These are phyloP conservation scores for Apomyelois bistriatella DNA, from an alignment of 2,888 invertebrate species.

Conservation along the genomic window DNA sequence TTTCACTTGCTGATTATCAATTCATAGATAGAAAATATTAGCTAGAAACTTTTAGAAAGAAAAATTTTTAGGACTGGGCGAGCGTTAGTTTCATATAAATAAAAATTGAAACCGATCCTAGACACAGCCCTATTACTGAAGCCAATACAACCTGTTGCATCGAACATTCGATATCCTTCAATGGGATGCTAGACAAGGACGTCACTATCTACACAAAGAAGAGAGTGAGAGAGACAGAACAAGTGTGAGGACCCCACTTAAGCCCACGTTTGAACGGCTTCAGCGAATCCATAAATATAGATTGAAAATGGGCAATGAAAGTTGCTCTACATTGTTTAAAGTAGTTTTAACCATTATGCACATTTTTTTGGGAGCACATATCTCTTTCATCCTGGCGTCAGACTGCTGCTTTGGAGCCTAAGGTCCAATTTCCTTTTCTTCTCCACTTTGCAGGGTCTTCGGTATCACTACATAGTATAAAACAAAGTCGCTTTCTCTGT, in stretches of 20 bases:
- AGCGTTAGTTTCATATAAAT: too few relatives aligned
- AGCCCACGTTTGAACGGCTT: conserved; percentile 70
- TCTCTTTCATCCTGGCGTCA: too few relatives aligned
- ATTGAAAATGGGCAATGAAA: conserved; percentile 56
- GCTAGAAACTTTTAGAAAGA: background rate
- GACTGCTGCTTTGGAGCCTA: too few relatives aligned
- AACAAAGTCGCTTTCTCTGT: too few relatives aligned
- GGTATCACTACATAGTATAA: too few relatives aligned
- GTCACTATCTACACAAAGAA: conserved; percentile 21
- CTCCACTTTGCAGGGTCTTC: too few relatives aligned
- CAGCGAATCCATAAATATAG: conserved; percentile 69
- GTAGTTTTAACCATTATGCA: too few relatives aligned
- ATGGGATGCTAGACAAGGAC: conserved; percentile 57
- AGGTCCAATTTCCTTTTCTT: too few relatives aligned
- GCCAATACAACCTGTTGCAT: conserved; percentile 76
- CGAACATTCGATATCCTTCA: conserved; percentile 78
- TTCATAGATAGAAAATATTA: too few relatives aligned
- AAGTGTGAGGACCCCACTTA: conserved; percentile 66
- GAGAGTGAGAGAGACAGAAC: conserved; percentile 37
- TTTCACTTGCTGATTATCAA: too few relatives aligned
- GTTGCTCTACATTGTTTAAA: conserved; percentile 44
- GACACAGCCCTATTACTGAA: conserved; percentile 63
- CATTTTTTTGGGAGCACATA: too few relatives aligned
- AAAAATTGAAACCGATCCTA: conserved; percentile 49
- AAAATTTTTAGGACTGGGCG: too few relatives aligned